These are phyloP conservation scores for Melanerpes aurifrons DNA, from an alignment of 2,113 vertebrate genomes.

Conservation along the genomic window DNA sequence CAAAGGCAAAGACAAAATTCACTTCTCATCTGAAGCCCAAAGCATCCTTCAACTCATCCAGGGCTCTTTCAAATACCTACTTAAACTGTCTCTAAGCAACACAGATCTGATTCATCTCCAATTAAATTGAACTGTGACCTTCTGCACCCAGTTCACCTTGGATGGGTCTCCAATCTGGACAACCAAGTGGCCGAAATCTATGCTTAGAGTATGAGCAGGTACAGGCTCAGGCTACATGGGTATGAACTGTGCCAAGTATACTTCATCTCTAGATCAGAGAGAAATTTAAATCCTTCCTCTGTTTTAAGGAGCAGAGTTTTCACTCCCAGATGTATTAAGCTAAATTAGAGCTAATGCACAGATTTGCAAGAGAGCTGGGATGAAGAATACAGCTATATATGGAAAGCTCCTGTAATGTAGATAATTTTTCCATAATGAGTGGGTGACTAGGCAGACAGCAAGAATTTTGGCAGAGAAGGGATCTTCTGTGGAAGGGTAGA, in stretches of 20 bases:
- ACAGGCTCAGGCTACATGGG: background rate
- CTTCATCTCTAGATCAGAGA: background rate
- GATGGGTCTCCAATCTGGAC: background rate
- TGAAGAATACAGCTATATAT: background rate
- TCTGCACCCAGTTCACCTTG: background rate
- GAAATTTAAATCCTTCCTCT: background rate
- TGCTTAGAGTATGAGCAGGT: background rate
- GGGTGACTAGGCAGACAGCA: background rate
- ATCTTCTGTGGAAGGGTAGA: slow-evolving; percentile 6
- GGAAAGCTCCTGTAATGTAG: slow-evolving; percentile 34
- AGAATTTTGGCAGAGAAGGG: slow-evolving; percentile 7
- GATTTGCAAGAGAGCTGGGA: background rate
- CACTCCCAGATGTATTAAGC: background rate
- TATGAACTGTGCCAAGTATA: background rate
- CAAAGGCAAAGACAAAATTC: background rate
- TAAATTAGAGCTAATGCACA: background rate
- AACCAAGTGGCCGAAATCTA: background rate
- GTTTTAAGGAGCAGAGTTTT: background rate
- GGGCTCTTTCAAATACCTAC: background rate
- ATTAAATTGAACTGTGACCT: background rate
- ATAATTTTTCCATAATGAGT: slow-evolving; percentile 15
- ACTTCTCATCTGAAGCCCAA: background rate
- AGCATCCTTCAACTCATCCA: background rate
- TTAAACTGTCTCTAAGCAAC: background rate
- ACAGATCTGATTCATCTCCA: background rate